Evolutionary conservation across 2,888 invertebrate species (phyloP), one percentile per base, ranked within the genome.

Genomic region (Drosophila infuscata): DNA sequence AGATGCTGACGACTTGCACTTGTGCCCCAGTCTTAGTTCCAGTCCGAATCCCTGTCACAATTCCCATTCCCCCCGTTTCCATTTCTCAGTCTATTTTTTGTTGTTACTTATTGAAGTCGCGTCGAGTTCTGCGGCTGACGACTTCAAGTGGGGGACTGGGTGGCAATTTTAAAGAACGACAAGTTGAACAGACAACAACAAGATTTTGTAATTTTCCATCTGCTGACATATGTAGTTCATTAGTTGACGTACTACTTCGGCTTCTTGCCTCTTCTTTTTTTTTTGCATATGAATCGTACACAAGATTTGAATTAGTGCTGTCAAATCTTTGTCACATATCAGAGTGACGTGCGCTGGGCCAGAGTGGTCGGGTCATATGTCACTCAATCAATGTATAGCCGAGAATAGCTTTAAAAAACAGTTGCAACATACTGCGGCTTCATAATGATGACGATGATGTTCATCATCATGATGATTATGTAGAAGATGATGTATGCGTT

Each of bases 301-400:
- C 79, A 82, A 82, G 88, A 86, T 88, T 88, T 81, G 90, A 88
- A 88, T 88, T 88, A 88, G 88, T 69, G 82, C 83, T 88, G 88
- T 89, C 88, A 90, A 83, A 89, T 82, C 83, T 89, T 69, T 79
- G 88, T 89, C 88, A 88, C 88, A 82, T 82, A 83, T 81, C 32
- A 60, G 15, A 68, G 52, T 64, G 63, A 61, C 63, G 49, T 38
- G 35, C 35, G 5, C 52, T 32, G 35, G 35, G n/a, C 32, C 9
- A 48, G 49, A 11, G 32, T 6, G 32, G 36, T 25, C 29, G 58
- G 70, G 49, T 79, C 70, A 70, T 38, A 56, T 79, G 88, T 70
- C 84, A 85, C 79, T 84, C 84, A 88, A 88, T 88, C 86, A 88
- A 63, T 81, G 75, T 62, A 38, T 69, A 66, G 70, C 64, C 69